Evolutionary conservation across 2,888 invertebrate species (phyloP), one percentile per base, ranked within the genome.

Genomic region (Cybosia mesomella): DNA sequence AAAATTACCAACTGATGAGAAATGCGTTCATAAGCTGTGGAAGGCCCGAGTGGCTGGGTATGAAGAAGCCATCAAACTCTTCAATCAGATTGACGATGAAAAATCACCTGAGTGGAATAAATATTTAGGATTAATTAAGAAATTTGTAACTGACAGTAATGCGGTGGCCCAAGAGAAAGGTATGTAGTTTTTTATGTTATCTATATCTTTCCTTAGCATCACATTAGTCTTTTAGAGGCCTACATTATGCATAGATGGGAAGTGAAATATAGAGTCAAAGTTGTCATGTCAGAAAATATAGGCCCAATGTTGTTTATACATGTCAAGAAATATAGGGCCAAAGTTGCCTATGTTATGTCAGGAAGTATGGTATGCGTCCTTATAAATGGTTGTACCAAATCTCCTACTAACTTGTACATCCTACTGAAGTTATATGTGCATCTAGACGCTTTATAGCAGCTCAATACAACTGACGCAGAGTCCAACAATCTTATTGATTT

Each of bases 161-260:
- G 99, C 97, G 21, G 96, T 98, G 72, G 99, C 99, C 1, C 99
- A 99, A 89, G 99, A 99, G 87, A 99, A 98, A 95, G 99, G 98
- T 95, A 75, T 76, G 84, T 78, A 9, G 7, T 34, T 57, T 43
- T 53, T 34, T 53, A 1, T 62, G 13, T 34, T 32, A 15, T n/a
- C 8, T 9, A n/a, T n/a, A n/a, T n/a, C 58, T 32, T 55, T 55
- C 24, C 21, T 39, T 39, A 15, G 5, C n/a, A 32, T 2, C 15
- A 55, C 34, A 24, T 15, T 54, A 21, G 15, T 0, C 36, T 36
- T 54, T 63, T 21, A 2, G 9, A 9, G 18, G 28, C 3, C 28
- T 32, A 4, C 10, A 18, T 28, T 7, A 15, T 28, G 4, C 1
- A 18, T 18, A 10, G 7, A 18, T 18, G 13, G 15, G 15, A 39